Evolutionary conservation across 2,113 vertebrate species (phyloP).

Genomic region (Colius striatus): DNA sequence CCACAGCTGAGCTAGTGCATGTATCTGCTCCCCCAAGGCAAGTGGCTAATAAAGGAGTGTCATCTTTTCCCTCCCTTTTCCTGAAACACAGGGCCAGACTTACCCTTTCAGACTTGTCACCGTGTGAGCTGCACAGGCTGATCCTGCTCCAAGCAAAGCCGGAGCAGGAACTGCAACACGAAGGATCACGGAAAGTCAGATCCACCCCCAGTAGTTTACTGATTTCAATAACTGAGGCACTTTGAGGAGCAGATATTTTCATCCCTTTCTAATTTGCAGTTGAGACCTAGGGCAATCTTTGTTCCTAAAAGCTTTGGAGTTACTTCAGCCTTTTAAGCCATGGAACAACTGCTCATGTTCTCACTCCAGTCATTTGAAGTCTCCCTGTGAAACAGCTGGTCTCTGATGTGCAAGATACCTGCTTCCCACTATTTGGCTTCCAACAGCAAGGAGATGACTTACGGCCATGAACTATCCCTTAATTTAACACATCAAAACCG

Average conservation of each 20-base stretch:
- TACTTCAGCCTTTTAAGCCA: constrained; percentile 15
- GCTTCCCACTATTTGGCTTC: constrained; percentile 64
- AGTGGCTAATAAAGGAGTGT: background rate
- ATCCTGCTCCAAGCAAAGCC: background rate
- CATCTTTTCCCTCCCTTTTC: background rate
- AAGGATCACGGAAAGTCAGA: background rate
- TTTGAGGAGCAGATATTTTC: constrained; percentile 26
- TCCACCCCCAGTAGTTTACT: background rate
- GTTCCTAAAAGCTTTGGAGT: constrained; percentile 21
- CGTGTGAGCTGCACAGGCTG: background rate
- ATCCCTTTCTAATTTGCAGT: constrained; percentile 25
- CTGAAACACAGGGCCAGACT: background rate
- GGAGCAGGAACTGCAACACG: background rate
- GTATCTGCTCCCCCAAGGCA: background rate
- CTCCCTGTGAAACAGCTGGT: constrained; percentile 60
- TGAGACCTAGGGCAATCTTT: constrained; percentile 31
- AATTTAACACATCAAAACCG: constrained; percentile 59
- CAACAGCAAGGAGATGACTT: constrained; percentile 60
- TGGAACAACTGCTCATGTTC: constrained; percentile 26
- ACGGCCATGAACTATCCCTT: constrained; percentile 68
- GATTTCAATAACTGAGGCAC: background rate
- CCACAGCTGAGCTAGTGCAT: accelerated
- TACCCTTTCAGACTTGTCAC: background rate
- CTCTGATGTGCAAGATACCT: constrained; percentile 67
- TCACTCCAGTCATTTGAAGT: constrained; percentile 30